phyloP scores from a whole-genome alignment of 2,888 invertebrate species.

The Eretmocerus hayati region DNA sequence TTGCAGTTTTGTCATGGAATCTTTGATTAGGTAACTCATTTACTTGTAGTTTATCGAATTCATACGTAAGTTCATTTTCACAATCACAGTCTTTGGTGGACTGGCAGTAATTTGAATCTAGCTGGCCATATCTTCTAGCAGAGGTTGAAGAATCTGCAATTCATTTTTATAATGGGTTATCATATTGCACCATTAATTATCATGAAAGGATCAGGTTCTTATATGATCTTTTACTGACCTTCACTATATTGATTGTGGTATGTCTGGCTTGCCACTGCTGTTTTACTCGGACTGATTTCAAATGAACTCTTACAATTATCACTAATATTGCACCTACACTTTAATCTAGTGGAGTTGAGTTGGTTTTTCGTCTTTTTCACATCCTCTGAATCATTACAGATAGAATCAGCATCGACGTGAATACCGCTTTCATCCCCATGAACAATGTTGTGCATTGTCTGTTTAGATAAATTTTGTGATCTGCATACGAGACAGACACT shows the following conservation, averaged over 20 bases:
- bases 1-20: conserved; percentile 1
- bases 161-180: no score
- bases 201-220: no score
- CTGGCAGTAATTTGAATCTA: conserved; percentile 13
- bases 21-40: conserved; percentile 4
- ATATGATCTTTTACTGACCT: background rate
- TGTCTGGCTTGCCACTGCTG: conserved; percentile 1
- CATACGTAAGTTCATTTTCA: conserved; percentile 16
- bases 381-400: conserved; percentile 14
- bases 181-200: no score
- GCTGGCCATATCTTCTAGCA: background rate
- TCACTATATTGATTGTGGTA: conserved; percentile 4
- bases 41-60: conserved; percentile 13
- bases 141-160: conserved; percentile 6
- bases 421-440: background rate
- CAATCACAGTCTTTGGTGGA: conserved; percentile 27
- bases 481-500: background rate
- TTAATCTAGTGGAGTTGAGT: conserved; percentile 37
- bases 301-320: background rate
- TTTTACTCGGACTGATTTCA: conserved; percentile 5
- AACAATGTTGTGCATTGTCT: background rate
- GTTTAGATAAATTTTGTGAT: conserved; percentile 3
- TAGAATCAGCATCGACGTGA: conserved; percentile 1
- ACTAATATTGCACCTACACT: conserved; percentile 19
- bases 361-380: conserved; percentile 40